Conservation (phyloP, 2,797 vertebrate species). For the Poeciliopsis presidionis region DNA sequence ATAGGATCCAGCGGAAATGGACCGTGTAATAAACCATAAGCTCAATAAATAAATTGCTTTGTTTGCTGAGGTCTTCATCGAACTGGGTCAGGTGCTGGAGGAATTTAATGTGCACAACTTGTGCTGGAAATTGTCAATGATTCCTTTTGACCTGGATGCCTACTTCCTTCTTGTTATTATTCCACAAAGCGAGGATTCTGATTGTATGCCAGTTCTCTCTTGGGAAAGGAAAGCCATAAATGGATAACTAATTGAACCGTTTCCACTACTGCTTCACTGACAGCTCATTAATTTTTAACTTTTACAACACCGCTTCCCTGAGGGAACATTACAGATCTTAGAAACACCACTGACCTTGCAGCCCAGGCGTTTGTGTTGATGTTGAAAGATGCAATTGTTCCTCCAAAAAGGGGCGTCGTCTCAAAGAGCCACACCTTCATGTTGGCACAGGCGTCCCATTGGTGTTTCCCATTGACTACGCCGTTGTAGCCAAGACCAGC, state of each 20-base stretch:
- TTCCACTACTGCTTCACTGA: background rate
- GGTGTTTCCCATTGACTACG: slow-evolving; percentile 73
- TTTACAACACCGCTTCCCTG: slow-evolving; percentile 12
- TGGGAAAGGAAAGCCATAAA: slow-evolving; percentile 2
- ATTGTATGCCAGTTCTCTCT: background rate
- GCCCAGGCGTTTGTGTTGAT: slow-evolving; percentile 97
- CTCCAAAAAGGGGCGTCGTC: slow-evolving; percentile 92
- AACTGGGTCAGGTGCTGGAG: slow-evolving; percentile 19
- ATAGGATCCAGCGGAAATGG: slow-evolving; percentile 38
- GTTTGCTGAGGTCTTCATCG: slow-evolving; percentile 22
- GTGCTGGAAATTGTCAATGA: slow-evolving; percentile 7
- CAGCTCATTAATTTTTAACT: slow-evolving; percentile 49
- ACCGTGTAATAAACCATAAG: slow-evolving; percentile 51
- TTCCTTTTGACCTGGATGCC: slow-evolving; percentile 9
- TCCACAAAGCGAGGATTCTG: slow-evolving; percentile 3
- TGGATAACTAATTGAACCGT: slow-evolving; percentile 20
- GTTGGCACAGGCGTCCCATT: slow-evolving; percentile 95
- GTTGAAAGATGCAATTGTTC: slow-evolving; percentile 96
- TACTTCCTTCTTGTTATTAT: background rate
- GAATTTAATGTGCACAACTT: slow-evolving; percentile 22
- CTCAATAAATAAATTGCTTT: slow-evolving; percentile 49
- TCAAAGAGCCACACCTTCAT: slow-evolving; percentile 96
- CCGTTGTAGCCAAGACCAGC: slow-evolving; percentile 92
- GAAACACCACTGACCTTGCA: slow-evolving; percentile 85
- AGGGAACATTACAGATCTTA: slow-evolving; percentile 10